Evolutionary conservation across 2,888 invertebrate genomes (phyloP), one percentile per base, ranked within the genome.

Genomic region (Ophion ventricosus): DNA sequence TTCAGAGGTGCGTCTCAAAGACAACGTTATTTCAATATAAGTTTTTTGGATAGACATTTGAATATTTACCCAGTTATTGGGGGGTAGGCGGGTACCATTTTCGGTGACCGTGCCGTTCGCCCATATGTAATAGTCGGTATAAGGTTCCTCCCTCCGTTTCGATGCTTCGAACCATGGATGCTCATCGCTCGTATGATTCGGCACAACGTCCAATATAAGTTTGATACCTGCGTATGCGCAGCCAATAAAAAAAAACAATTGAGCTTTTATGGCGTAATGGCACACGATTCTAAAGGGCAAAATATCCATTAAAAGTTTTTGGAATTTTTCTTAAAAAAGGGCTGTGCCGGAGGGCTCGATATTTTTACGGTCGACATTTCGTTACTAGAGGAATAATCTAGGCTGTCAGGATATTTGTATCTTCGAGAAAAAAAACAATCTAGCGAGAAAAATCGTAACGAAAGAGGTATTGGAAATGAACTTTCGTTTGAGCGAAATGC

Each of bases 31-130:
- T 14, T 2, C 14, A 1, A n/a, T n/a, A 35, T 7, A 1, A 7
- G 26, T 5, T 67, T 35, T 20, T 8, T 70, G 11, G 23, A 23
- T 8, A 26, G 25, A 59, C 29, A 0, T 63, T n/a, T 14, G 11
- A 57, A 26, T 80, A 88, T 92, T 93, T 94, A 96, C 96, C 97
- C 97, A 97, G 91, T 97, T 97, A 92, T 96, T 97, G 0, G 97
- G 97, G 0, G 96, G 96, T 57, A 93, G 90, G 81, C 89, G 94
- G 86, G 87, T 92, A 35, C 91, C 95, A 89, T 88, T 56, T 4
- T 80, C 43, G 66, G 88, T 83, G 0, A 85, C 26, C 8, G 78
- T 86, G 17, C 91, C 90, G 43, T 91, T 84, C 11, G 88, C 83
- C 92, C 92, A 92, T 26, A 92, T 76, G 8, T 92, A 92, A 79